A percentile compares a stretch with the other conserved stretches of the same genome.
Conservation (phyloP, 2,888 invertebrate genomes). For the Subacronicta megacephala region DNA sequence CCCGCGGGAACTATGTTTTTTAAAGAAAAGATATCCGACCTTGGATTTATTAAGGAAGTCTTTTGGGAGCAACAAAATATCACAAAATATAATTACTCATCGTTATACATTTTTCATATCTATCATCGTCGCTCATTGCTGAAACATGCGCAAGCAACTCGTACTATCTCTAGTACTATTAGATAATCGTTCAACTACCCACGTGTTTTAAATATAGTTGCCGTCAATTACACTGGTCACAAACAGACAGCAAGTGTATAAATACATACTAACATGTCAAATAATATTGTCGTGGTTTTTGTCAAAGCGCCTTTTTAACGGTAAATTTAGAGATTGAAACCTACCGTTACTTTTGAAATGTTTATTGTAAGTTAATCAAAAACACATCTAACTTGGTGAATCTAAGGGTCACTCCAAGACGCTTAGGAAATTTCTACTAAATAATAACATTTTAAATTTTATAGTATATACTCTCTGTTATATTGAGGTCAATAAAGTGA, state of each 20-base stretch:
- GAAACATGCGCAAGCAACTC: conserved; percentile 21
- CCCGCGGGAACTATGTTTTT: no score
- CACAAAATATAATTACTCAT: conserved; percentile 35
- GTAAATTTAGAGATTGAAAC: no score
- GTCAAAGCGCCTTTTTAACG: no score
- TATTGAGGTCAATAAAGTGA: no score
- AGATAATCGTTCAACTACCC: conserved; percentile 52
- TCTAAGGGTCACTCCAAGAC: no score
- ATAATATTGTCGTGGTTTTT: not conserved
- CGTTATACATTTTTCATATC: conserved; percentile 20
- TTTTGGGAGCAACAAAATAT: not conserved
- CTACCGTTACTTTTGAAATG: no score
- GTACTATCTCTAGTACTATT: conserved; percentile 47
- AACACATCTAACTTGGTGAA: no score
- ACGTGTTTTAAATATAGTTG: conserved; percentile 48
- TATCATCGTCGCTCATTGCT: conserved; percentile 18
- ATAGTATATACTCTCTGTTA: no score
- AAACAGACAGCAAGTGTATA: conserved; percentile 32
- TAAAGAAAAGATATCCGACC: not conserved
- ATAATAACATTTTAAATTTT: no score
- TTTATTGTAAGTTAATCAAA: no score
- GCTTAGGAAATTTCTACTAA: no score
- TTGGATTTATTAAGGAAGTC: conserved; percentile 13
- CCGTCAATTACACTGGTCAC: conserved; percentile 44
- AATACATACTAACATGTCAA: conserved; percentile 1